Conservation (phyloP, 2,797 vertebrate species). For the Platalea minor region DNA sequence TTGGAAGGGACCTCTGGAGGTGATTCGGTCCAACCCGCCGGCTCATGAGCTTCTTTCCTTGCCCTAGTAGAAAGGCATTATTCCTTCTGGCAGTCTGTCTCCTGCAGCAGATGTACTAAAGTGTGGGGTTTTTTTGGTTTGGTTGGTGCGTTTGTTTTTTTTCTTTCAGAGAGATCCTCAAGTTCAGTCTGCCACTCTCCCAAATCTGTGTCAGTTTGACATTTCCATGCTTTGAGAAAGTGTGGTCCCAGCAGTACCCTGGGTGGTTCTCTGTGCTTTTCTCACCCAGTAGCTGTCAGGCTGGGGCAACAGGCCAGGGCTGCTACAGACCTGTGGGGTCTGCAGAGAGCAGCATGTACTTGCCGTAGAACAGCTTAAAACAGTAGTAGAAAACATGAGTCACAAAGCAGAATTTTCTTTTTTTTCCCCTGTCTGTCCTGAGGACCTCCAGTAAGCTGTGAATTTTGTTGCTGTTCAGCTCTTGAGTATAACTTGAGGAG, state of each 20-base stretch:
- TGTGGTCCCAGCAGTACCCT: background rate
- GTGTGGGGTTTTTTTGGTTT: no score
- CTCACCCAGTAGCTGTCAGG: background rate
- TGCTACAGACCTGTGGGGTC: background rate
- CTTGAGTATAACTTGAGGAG: background rate
- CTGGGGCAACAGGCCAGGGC: background rate
- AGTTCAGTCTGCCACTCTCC: background rate
- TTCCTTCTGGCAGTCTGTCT: background rate
- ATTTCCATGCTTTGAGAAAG: background rate
- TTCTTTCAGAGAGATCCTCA: background rate
- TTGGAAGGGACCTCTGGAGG: background rate
- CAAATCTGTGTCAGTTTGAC: background rate
- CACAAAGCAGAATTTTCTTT: background rate
- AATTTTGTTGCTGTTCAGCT: background rate
- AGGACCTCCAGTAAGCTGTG: background rate
- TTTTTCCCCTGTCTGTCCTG: fast-evolving
- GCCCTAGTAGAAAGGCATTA: background rate
- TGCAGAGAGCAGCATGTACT: background rate
- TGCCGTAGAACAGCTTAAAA: background rate
- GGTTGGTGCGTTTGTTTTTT: background rate
- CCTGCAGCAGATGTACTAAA: background rate
- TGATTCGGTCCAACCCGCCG: background rate
- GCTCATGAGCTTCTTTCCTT: background rate
- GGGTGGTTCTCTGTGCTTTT: background rate
- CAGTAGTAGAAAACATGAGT: background rate